These are phyloP conservation scores for Sphinx pinastri DNA, from an alignment of 2,888 invertebrate genomes.

Conservation along the genomic window DNA sequence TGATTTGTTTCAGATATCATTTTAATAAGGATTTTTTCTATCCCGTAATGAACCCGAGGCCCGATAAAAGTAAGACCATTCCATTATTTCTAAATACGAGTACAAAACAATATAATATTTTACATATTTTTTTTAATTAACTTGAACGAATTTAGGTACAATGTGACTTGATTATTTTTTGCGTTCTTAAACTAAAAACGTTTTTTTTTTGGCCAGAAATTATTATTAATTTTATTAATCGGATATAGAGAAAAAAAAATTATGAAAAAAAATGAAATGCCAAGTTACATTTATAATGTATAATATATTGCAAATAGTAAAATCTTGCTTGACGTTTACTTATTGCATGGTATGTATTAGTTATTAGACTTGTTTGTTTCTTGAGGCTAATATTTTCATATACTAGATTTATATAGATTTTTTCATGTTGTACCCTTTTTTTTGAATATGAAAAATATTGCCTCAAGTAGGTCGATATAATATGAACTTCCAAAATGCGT, in stretches of 20 bases:
- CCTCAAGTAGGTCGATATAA: not conserved
- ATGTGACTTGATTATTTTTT: constrained; percentile 4
- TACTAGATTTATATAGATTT: not conserved
- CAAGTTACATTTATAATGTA: constrained; percentile 2
- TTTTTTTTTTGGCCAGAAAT: no score
- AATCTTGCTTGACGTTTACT: not conserved
- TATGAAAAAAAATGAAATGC: not conserved
- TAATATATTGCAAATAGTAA: not conserved
- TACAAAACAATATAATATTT: constrained; percentile 25
- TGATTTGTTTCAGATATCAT: constrained; percentile 74
- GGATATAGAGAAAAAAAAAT: not conserved
- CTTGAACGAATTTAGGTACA: not conserved
- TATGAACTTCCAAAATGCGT: not conserved
- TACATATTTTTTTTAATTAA: not conserved
- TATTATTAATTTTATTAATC: no score
- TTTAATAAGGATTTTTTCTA: constrained; percentile 43
- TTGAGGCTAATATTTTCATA: not conserved
- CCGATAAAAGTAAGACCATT: constrained; percentile 65
- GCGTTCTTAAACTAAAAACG: no score
- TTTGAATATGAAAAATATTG: not conserved
- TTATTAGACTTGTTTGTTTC: not conserved
- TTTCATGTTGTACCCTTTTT: not conserved
- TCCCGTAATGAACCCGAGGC: constrained; percentile 43
- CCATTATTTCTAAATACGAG: constrained; percentile 45
- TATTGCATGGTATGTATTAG: constrained; percentile 2